A percentile compares a stretch with the other conserved stretches of the same genome.
These are phyloP conservation scores for Caenorhabditis brenneri DNA, from an alignment of 1,140 invertebrate species.

Conservation along the genomic window DNA sequence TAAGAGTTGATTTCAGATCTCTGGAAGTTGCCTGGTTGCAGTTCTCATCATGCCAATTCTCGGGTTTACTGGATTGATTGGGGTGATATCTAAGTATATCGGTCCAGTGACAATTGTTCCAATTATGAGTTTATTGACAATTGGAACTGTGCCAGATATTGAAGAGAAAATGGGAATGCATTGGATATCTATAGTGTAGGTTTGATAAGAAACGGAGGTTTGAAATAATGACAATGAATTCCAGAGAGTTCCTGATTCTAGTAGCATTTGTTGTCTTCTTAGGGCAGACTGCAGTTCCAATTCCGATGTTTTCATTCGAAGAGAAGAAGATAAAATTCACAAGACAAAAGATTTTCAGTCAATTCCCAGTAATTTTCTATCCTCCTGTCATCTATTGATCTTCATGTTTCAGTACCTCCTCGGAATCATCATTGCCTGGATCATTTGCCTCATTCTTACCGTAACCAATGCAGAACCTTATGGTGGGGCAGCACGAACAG, in stretches of 20 bases:
- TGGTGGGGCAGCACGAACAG: slow-evolving; percentile 63
- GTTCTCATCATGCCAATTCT: slow-evolving; percentile 65
- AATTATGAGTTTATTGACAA: slow-evolving; percentile 62
- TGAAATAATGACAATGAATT: not conserved
- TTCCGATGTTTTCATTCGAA: not conserved
- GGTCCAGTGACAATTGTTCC: slow-evolving; percentile 67
- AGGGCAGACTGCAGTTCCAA: slow-evolving; percentile 22
- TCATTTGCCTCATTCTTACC: slow-evolving; percentile 64
- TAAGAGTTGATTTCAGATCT: slow-evolving; percentile 60
- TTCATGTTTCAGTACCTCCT: slow-evolving; percentile 61
- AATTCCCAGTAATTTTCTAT: slow-evolving; percentile 60
- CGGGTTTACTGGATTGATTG: slow-evolving; percentile 68
- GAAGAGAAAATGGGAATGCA: slow-evolving; percentile 66
- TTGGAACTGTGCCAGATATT: slow-evolving; percentile 61
- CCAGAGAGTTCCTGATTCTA: slow-evolving; percentile 39
- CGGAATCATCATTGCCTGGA: slow-evolving; percentile 64
- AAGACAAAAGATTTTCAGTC: slow-evolving; percentile 63
- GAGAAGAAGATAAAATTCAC: not conserved
- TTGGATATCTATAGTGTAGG: slow-evolving; percentile 65
- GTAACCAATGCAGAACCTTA: slow-evolving; percentile 59
- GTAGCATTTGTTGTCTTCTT: slow-evolving; percentile 29
- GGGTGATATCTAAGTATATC: slow-evolving; percentile 69
- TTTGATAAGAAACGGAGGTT: not conserved
- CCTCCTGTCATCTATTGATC: not conserved
- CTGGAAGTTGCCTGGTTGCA: slow-evolving; percentile 64